These are phyloP conservation scores for Agapornis roseicollis DNA, from an alignment of 2,113 vertebrate species.

Conservation along the genomic window DNA sequence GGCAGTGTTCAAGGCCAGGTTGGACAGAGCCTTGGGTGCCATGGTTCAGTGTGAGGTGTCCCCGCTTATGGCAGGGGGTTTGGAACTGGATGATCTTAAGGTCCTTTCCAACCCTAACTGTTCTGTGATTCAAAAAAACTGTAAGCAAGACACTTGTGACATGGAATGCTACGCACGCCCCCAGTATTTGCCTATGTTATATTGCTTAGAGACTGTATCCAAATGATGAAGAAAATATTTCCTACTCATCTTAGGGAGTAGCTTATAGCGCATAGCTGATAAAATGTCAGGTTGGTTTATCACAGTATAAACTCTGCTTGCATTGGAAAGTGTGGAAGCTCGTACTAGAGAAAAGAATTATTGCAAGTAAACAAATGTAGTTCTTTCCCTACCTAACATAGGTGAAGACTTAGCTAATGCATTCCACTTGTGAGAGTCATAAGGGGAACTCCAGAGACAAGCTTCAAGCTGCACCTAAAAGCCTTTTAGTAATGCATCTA, in stretches of 20 bases:
- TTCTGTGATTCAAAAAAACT: neutral
- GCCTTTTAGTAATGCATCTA: neutral
- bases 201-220: neutral
- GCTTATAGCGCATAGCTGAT: neutral
- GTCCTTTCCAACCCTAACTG: no score
- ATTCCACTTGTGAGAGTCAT: conserved; percentile 69
- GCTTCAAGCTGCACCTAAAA: neutral
- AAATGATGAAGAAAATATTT: neutral
- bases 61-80: no score
- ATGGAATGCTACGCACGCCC: neutral
- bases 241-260: neutral
- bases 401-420: conserved; percentile 56
- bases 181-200: fast-evolving
- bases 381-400: conserved; percentile 12
- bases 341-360: conserved; percentile 39
- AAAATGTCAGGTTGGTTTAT: neutral
- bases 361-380: conserved; percentile 30
- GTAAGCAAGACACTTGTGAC: neutral
- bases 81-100: no score
- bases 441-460: conserved; percentile 61
- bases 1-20: no score
- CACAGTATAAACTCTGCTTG: neutral
- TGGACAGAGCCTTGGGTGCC: fast-evolving
- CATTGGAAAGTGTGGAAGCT: neutral
- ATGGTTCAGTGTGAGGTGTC: no score